Base-by-base conservation (phyloP, 1,140 invertebrate genomes). In the Bombus impatiens region DNA sequence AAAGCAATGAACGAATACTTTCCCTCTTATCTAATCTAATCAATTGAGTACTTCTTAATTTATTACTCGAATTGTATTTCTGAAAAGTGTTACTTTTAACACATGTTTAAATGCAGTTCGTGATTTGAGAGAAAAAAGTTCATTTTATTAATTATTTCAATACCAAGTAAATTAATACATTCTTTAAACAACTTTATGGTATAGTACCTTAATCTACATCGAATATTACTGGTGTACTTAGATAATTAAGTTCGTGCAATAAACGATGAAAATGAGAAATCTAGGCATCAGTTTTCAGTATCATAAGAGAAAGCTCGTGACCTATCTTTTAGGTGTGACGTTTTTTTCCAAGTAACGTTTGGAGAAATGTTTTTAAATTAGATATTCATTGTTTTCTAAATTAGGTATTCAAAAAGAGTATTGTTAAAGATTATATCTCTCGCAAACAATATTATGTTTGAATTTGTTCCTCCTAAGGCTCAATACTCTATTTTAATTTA, bases 1-100 rank as follows among this genome's bases (percentile, higher is more conserved):
- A 77, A 59, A 25, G 35, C 18, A 40, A 28, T 37, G 12, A 59
- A 59, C 22, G 28, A 32, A n/a, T 25, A 35, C 35, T 76, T 12
- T 37, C 18, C 13, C 15, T 22, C 22, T 77, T 77, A 77, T 57
- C 47, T 77, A 77, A 75, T 75, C n/a, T 47, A 75, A 75, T 75
- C n/a, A 35, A 25, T 75, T 35, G 32, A 47, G 13, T 32, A 42
- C n/a, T 25, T 25, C 18, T 18, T 10, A 32, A 74, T 74, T 28
- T 74, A 74, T 44, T 47, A n/a, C 42, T 32, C 13, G 47, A 37
- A 35, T 35, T 37, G 47, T 57, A 57, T 74, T 74, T 25, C 47
- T 47, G 32, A 32, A 75, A 53, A 53, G 47, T 53, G 18, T 53
- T 53, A 22, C 25, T 47, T 75, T 32, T 1, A 53, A 47, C 9